Percentiles rank a stretch among this genome's conserved stretches.
Conservation (phyloP, 1,140 invertebrate species). For the Caenorhabditis remanei region DNA sequence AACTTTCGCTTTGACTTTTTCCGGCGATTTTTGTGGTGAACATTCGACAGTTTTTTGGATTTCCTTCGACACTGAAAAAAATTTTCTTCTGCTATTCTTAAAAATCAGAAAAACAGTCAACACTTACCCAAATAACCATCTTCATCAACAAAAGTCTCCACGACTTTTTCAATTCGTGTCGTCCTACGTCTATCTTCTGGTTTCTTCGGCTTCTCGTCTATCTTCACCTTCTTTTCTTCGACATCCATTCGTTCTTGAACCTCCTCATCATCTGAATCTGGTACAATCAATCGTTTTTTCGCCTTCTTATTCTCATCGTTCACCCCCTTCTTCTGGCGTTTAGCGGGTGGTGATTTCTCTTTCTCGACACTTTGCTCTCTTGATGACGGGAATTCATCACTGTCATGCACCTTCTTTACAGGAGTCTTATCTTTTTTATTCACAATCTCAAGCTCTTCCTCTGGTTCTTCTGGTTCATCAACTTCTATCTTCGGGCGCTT, state of each 20-base stretch:
- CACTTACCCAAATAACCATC: conserved; percentile 27
- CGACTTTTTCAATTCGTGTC: conserved; percentile 47
- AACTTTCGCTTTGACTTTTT: conserved; percentile 25
- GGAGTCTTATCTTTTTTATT: neutral
- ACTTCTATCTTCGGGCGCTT: conserved; percentile 33
- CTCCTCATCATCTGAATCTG: conserved; percentile 23
- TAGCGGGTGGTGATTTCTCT: conserved; percentile 13
- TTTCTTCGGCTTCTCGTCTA: neutral
- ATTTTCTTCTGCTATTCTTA: neutral
- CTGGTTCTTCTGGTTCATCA: neutral
- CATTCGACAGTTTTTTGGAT: conserved; percentile 35
- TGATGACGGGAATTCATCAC: conserved; percentile 3
- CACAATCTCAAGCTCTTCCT: neutral
- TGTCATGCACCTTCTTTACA: neutral
- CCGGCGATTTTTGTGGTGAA: conserved; percentile 27
- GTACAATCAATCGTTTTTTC: conserved; percentile 7
- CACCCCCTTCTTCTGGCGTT: neutral
- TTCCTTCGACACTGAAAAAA: conserved; percentile 31
- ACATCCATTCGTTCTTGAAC: neutral
- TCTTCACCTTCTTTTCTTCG: neutral
- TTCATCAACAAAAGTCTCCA: conserved; percentile 35
- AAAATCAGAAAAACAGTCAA: neutral
- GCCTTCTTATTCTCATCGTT: conserved; percentile 44
- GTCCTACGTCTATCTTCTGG: conserved; percentile 19
- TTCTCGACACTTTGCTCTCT: conserved; percentile 39